These are phyloP conservation scores for Eupithecia centaureata DNA, from an alignment of 2,888 invertebrate species.

Conservation along the genomic window DNA sequence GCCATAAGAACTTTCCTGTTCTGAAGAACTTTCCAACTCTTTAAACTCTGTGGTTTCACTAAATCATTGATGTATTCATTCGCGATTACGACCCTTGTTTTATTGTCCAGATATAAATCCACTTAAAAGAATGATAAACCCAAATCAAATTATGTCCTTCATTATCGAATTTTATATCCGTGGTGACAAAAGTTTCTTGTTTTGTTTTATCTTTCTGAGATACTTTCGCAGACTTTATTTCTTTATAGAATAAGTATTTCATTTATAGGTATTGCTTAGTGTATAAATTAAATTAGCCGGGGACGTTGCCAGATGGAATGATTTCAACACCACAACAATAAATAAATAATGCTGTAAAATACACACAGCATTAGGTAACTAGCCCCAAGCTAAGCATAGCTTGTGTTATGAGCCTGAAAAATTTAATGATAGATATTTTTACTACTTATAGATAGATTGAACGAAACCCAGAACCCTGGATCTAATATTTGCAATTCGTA, in stretches of 20 bases:
- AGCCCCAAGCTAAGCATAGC: too few species aligned
- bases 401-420: too few species aligned
- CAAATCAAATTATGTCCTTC: slow-evolving; percentile 76
- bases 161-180: slow-evolving; percentile 56
- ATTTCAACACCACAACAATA: neutral
- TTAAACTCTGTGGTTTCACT: slow-evolving; percentile 12
- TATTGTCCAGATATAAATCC: slow-evolving; percentile 70
- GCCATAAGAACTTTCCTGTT: slow-evolving; percentile 13
- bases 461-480: too few species aligned
- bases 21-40: neutral
- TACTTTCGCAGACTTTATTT: slow-evolving; percentile 8
- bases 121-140: slow-evolving; percentile 71
- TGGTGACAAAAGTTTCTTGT: slow-evolving; percentile 37
- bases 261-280: neutral
- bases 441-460: too few species aligned
- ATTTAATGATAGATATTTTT: too few species aligned
- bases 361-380: too few species aligned
- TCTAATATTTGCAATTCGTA: too few species aligned
- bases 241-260: neutral
- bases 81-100: slow-evolving; percentile 60
- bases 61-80: slow-evolving; percentile 53
- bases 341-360: too few species aligned
- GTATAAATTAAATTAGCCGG: neutral
- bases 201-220: slow-evolving; percentile 33
- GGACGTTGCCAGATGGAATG: neutral